Conservation (phyloP, 2,888 invertebrate genomes). For the Epicampocera succincta region DNA sequence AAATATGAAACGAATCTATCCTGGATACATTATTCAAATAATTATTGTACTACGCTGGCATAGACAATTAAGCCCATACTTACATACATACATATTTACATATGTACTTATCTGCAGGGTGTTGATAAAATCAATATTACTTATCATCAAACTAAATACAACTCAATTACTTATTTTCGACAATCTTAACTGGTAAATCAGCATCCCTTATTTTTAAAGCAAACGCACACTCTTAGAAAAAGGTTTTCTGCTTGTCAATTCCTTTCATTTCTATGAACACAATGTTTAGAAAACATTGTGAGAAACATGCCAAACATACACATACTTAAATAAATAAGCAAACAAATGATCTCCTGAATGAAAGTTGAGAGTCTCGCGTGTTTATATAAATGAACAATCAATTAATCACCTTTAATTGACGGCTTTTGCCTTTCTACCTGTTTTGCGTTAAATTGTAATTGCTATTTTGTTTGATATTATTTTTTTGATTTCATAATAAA, state of each 20-base stretch:
- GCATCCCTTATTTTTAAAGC: slow-evolving; percentile 17
- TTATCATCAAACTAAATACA: neutral
- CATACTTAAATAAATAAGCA: slow-evolving; percentile 15
- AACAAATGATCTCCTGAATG: slow-evolving; percentile 38
- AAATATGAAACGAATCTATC: too few relatives aligned
- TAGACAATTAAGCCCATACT: neutral
- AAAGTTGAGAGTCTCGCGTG: slow-evolving; percentile 55
- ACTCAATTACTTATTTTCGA: slow-evolving; percentile 34
- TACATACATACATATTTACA: neutral
- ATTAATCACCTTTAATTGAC: slow-evolving; percentile 70
- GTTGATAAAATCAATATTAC: neutral
- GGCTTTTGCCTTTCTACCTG: slow-evolving; percentile 60
- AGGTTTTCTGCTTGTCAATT: slow-evolving; percentile 4
- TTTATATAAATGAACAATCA: slow-evolving; percentile 67
- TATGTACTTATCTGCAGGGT: slow-evolving; percentile 3
- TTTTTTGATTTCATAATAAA: too few relatives aligned
- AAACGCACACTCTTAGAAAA: neutral
- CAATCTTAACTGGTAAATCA: slow-evolving; percentile 31
- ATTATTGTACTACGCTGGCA: too few relatives aligned
- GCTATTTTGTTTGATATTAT: slow-evolving; percentile 21
- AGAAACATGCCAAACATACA: slow-evolving; percentile 19
- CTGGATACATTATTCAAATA: too few relatives aligned
- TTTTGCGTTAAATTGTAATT: slow-evolving; percentile 43
- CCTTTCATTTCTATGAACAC: slow-evolving; percentile 3
- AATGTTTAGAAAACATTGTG: neutral